Conservation (phyloP, 2,888 invertebrate species). For the Oxystoma pomonae region DNA sequence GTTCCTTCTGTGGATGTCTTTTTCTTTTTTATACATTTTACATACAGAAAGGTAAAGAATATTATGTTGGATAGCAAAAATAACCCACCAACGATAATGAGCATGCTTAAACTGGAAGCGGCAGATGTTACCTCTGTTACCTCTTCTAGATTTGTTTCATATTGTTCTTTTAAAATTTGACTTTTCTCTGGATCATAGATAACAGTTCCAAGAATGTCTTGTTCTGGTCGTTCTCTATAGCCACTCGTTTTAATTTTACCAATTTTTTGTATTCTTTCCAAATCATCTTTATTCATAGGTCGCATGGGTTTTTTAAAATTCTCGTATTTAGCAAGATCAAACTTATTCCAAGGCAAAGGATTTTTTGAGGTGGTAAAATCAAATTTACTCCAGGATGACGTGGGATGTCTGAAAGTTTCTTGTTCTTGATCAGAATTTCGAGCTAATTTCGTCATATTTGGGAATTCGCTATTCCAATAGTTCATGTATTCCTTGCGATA, state of each 20-base stretch:
- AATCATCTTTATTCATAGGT: slow-evolving; percentile 1
- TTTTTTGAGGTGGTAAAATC: slow-evolving; percentile 24
- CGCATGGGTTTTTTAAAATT: slow-evolving; percentile 28
- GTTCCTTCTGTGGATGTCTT: slow-evolving; percentile 35
- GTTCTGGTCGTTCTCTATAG: neutral
- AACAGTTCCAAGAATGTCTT: slow-evolving; percentile 23
- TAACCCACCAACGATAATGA: slow-evolving; percentile 62
- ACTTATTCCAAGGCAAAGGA: slow-evolving; percentile 22
- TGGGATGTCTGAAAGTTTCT: slow-evolving; percentile 13
- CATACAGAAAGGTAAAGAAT: slow-evolving; percentile 64
- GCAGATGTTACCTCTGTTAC: slow-evolving; percentile 30
- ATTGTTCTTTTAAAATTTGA: slow-evolving; percentile 28
- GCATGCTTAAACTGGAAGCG: slow-evolving; percentile 54
- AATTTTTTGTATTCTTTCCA: slow-evolving; percentile 6
- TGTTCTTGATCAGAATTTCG: slow-evolving; percentile 31
- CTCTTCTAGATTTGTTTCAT: slow-evolving; percentile 34
- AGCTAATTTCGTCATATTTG: slow-evolving; percentile 57
- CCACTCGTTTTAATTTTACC: neutral
- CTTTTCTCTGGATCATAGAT: slow-evolving; percentile 24
- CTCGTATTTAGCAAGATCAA: slow-evolving; percentile 25
- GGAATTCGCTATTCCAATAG: slow-evolving; percentile 82
- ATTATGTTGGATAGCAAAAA: slow-evolving; percentile 71
- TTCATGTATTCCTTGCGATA: slow-evolving; percentile 75
- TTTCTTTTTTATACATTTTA: slow-evolving; percentile 58
- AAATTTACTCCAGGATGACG: slow-evolving; percentile 11